Evolutionary conservation across 2,888 invertebrate genomes (phyloP).

Genomic region (Yponomeuta evonymella): DNA sequence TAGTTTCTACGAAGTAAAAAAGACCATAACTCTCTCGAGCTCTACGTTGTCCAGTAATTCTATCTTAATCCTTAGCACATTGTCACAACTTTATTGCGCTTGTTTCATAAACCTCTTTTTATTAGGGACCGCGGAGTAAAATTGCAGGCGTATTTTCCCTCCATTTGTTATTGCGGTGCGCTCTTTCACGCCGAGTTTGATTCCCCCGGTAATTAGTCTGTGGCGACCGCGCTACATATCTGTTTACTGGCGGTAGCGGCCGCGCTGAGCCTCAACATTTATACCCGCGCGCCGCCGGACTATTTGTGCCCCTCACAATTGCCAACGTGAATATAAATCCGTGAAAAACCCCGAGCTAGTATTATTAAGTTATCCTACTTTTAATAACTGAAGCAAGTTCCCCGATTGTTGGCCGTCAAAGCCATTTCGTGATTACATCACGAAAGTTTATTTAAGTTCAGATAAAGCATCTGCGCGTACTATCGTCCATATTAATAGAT

Average conservation of each 20-base stretch:
- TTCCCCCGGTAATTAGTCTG: slow-evolving; percentile 40
- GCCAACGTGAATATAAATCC: slow-evolving; percentile 11
- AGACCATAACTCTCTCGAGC: neutral
- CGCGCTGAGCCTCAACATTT: slow-evolving; percentile 40
- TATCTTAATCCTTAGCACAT: slow-evolving; percentile 1
- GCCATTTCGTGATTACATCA: neutral
- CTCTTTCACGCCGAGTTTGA: slow-evolving; percentile 24
- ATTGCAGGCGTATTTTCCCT: slow-evolving; percentile 1
- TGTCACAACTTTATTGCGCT: slow-evolving; percentile 3
- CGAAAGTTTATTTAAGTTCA: neutral
- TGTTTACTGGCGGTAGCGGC: slow-evolving; percentile 34
- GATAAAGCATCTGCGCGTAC: neutral
- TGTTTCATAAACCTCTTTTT: neutral
- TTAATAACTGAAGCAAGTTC: neutral
- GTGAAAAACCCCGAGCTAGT: neutral
- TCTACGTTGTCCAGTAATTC: neutral
- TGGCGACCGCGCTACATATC: slow-evolving; percentile 36
- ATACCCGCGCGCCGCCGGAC: slow-evolving; percentile 25
- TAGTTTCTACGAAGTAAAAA: no score
- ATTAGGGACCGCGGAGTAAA: neutral
- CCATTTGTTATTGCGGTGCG: slow-evolving; percentile 22
- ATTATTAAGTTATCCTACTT: slow-evolving; percentile 29
- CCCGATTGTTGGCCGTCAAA: neutral
- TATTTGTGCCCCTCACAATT: slow-evolving; percentile 10
- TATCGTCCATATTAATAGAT: neutral